A percentile compares a stretch with the other conserved stretches of the same genome.
Evolutionary conservation across 2,113 vertebrate genomes (phyloP).

Genomic region (Thymallus thymallus): DNA sequence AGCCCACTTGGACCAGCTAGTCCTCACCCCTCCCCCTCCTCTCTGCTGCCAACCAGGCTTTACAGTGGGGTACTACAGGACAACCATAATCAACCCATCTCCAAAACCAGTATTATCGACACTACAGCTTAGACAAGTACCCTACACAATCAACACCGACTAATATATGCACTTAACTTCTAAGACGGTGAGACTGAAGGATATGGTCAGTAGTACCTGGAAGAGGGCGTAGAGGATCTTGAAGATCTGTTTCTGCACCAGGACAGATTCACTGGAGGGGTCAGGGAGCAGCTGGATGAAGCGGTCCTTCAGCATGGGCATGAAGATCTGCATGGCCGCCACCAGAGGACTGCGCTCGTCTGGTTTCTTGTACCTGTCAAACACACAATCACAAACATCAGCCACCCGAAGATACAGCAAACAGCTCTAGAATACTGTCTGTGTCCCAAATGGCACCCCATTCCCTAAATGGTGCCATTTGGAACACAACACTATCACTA

Average conservation of each 20-base stretch:
- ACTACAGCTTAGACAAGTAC: background rate
- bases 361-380: conserved; percentile 93
- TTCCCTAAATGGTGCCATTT: too few relatives aligned
- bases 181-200: too few relatives aligned
- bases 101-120: background rate
- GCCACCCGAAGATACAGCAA: too few relatives aligned
- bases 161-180: too few relatives aligned
- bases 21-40: background rate
- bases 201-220: conserved; percentile 77
- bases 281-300: conserved; percentile 93
- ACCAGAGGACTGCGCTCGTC: conserved; percentile 93
- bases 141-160: too few relatives aligned
- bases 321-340: conserved; percentile 97
- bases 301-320: conserved; percentile 94
- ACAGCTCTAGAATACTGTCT: too few relatives aligned
- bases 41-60: background rate
- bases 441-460: too few relatives aligned
- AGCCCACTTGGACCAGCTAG: background rate
- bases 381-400: too few relatives aligned
- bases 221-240: conserved; percentile 99
- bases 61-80: background rate
- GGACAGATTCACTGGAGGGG: conserved; percentile 92
- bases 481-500: conserved; percentile 12
- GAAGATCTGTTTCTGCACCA: conserved; percentile 98
- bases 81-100: background rate